Evolutionary conservation across 1,140 invertebrate genomes (phyloP).

Genomic region (Leptinotarsa undecemlineata): DNA sequence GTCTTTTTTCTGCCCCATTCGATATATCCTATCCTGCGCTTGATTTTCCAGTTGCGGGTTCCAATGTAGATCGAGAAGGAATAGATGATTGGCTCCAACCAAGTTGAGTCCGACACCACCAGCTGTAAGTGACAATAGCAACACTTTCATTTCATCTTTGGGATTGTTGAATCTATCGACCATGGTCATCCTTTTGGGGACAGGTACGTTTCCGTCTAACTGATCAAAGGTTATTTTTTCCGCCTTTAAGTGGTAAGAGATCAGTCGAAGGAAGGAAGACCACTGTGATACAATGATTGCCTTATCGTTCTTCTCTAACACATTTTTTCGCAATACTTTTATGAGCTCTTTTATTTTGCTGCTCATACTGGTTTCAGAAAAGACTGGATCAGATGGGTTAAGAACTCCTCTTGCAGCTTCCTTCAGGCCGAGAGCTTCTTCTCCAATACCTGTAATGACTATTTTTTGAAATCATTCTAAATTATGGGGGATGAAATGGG

Average conservation of each 20-base stretch:
- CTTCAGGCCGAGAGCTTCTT: conserved; percentile 39
- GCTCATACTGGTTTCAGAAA: conserved; percentile 62
- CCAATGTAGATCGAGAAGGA: conserved; percentile 91
- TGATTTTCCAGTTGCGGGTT: conserved; percentile 92
- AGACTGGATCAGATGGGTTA: conserved; percentile 71
- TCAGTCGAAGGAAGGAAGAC: conserved; percentile 74
- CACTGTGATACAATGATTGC: conserved; percentile 88
- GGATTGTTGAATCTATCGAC: conserved; percentile 73
- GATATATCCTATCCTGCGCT: conserved; percentile 88
- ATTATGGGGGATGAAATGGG: no score
- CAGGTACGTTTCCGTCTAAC: conserved; percentile 71
- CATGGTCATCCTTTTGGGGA: conserved; percentile 65
- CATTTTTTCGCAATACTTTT: conserved; percentile 60
- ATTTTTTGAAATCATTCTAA: no score
- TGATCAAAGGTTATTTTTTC: conserved; percentile 60
- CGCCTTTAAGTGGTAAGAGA: conserved; percentile 64
- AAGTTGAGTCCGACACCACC: conserved; percentile 92
- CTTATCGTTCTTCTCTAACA: conserved; percentile 68
- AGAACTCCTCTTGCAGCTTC: conserved; percentile 61
- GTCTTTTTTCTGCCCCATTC: conserved; percentile 82
- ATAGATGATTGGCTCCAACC: conserved; percentile 86
- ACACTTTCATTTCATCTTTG: conserved; percentile 58
- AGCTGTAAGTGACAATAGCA: conserved; percentile 84
- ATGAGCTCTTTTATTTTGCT: conserved; percentile 70
- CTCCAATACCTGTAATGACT: not conserved